Base-by-base conservation (phyloP, 2,888 invertebrate species). In the Trichogramma evanescens region DNA sequence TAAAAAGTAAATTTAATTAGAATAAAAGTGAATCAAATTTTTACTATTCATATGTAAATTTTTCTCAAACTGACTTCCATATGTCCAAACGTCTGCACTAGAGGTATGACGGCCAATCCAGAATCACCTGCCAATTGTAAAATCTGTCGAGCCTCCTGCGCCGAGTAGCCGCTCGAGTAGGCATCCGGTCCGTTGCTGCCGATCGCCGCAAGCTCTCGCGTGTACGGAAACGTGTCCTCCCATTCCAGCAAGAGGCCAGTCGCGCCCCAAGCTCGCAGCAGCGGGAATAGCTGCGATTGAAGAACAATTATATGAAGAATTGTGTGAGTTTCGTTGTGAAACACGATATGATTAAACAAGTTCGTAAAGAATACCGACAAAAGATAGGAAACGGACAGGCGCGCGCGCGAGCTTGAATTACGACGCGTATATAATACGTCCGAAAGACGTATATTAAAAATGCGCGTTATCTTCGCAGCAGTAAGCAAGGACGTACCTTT, bases 171-270 rank as follows among this genome's bases (percentile, higher is more conserved):
- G 59, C 73, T 78, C 0, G 82, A 66, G 42, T 71, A 63, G 54
- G 67, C 69, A 60, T 68, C 69, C 0, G 73, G 74, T 4, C 74
- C 73, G 60, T 75, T 74, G 66, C 86, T 85, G 8, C 87, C 87
- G 26, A 84, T 81, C 5, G 80, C 81, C 10, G 79, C 76, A 54
- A 92, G 77, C 8, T 83, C 83, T 52, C 82, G 84, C 5, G 79
- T 80, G 75, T 89, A 93, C 0, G 93, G 93, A 78, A 93, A 94
- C 64, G 91, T 91, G 71, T 94, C 93, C 73, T 94, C 93, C 89
- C 93, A 93, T 79, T 93, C 93, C 49, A 93, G 70, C 8, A 93
- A 80, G 26, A 93, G 76, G 1, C 93, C 93, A 1, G 91, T 93
- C 0, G 88, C 90, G 38, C 92, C 89, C 82, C 89, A 84, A 73